Evolutionary conservation across 2,888 invertebrate species (phyloP), one percentile per base, ranked within the genome.

Genomic region (Caenorhabditis becei): DNA sequence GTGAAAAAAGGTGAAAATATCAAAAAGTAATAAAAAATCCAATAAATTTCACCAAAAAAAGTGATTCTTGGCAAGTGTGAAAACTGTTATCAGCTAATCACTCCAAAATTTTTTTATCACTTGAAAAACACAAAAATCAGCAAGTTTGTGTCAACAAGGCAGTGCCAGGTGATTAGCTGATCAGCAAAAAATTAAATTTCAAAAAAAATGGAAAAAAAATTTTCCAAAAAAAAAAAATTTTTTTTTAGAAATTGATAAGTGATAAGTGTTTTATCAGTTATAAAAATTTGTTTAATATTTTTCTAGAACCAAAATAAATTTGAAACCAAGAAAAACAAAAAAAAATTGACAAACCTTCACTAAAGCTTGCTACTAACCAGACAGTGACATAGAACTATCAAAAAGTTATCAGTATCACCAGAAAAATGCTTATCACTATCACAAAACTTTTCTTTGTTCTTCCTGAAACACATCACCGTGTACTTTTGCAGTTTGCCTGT

Each of bases 91-190:
- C 35, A 20, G 10, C 24, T 24, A 10, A 20, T 16, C 7, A n/a
- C 41, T 1, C 44, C 24, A 16, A 11, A 18, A 37, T 11, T 3
- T 32, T 58, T 41, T 32, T 32, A 20, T 63, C 51, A 47, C 0
- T 49, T 8, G 3, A 32, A 26, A 20, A 24, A 47, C 28, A 23
- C 26, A 26, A 18, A 66, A 67, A 23, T 47, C 67, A 67, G 56
- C 58, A 59, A 69, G 59, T 59, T 49, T 51, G 32, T 35, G 28
- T 53, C 35, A 66, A 66, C 66, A 66, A 4, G 24, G 54, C 51
- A 26, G 58, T 67, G 58, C 44, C 58, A 37, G 67, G 47, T 26
- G 67, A 16, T 47, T 56, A 47, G 67, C 67, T 69, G 69, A 59
- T 44, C 54, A 35, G 4, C n/a, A n/a, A n/a, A n/a, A n/a, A n/a